Base-by-base conservation (phyloP, 2,888 invertebrate genomes). In the Cartodere bifasciata region DNA sequence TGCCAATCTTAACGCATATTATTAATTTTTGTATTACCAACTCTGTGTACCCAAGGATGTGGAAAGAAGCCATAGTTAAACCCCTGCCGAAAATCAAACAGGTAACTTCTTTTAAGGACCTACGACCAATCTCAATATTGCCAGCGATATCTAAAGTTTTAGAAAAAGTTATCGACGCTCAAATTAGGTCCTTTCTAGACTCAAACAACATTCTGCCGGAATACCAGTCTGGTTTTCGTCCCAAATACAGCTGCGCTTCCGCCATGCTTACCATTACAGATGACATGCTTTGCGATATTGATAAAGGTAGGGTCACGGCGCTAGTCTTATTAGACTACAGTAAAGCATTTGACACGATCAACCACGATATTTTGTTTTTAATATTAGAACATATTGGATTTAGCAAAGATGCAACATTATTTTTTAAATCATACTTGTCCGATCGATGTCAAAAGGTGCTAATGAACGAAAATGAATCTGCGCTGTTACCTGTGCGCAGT, bases 291-390 rank as follows among this genome's bases (percentile, higher is more conserved):
- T 13, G 16, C 1, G 45, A 39, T 1, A 37, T 37, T 2, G 50
- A 55, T 23, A 12, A 14, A 1, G 38, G 41, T 2, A 21, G 26
- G 26, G 32, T 44, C 3, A 44, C 45, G 0, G 13, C 48, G 1
- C 21, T 48, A 3, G 34, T 41, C 1, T 24, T 48, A 1, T 37
- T 50, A 4, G 49, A 51, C 28, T 50, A 43, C 22, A 45, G 47
- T 1, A 44, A 49, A 10, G 51, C 48, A 4, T 52, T 52, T 23
- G 49, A 52, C 23, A 32, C 34, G 11, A 41, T 50, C 1, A 31
- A 44, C 32, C 45, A 37, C 22, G 21, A 28, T 2, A 17, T 44
- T 3, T 32, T 47, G 1, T 13, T 48, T 1, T 14, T 34, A 2
- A 48, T 44, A 22, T 13, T 48, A 3, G 11, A 10, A 2, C 27